Evolutionary conservation across 2,113 vertebrate species (phyloP).

Genomic region (Labeo catla): DNA sequence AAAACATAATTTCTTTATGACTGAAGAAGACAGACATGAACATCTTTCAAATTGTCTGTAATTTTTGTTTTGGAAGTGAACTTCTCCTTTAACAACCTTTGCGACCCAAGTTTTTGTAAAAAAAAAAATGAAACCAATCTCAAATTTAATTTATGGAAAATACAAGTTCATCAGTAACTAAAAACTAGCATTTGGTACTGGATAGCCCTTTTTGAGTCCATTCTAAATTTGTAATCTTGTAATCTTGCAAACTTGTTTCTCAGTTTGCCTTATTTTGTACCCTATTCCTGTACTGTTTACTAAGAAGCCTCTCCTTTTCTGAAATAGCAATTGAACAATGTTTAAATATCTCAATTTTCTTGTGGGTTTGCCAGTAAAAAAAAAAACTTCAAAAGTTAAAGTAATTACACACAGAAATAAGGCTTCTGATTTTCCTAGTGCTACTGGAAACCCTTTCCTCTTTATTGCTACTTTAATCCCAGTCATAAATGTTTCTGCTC

Average conservation of each 20-base stretch:
- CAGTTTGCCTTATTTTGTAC: neutral
- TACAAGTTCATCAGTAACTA: neutral
- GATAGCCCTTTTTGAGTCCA: neutral
- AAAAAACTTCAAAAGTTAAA: too few relatives aligned
- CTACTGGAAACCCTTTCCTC: neutral
- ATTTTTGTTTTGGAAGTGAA: too few relatives aligned
- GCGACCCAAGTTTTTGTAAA: neutral
- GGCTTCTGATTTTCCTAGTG: neutral
- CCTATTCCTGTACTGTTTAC: neutral
- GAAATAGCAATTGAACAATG: neutral
- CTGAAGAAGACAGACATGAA: too few relatives aligned
- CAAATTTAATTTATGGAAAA: neutral
- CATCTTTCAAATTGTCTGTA: too few relatives aligned
- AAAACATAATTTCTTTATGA: too few relatives aligned
- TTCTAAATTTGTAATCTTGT: neutral
- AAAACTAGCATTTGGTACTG: neutral
- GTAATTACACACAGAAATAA: neutral
- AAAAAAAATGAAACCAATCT: neutral
- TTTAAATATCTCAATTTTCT: neutral
- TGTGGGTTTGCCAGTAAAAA: neutral
- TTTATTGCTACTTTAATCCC: conserved; percentile 26
- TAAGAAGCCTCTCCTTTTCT: too few relatives aligned
- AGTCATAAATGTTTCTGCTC: conserved; percentile 18
- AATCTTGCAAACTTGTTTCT: neutral
- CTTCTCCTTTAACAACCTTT: neutral